Conservation (phyloP, 2,797 vertebrate species). For the Rhodeus uyekii region DNA sequence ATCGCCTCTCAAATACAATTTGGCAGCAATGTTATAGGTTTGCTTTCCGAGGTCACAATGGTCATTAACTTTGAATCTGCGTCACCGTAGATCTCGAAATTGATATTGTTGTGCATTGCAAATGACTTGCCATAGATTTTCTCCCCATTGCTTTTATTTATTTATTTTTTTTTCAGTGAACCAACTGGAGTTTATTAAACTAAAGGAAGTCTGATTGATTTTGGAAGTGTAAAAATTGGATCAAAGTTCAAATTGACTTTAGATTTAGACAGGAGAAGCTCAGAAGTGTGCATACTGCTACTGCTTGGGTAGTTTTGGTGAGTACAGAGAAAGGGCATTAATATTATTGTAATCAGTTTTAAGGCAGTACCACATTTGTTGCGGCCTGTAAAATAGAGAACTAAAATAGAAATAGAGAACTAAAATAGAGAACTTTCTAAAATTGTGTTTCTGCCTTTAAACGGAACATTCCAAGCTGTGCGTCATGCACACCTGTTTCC, state of each 20-base stretch:
- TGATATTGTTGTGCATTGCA: constrained; percentile 43
- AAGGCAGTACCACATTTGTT: background rate
- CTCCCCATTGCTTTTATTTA: constrained; percentile 15
- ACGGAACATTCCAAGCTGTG: background rate
- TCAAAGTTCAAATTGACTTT: constrained; percentile 38
- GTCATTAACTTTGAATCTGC: constrained; percentile 47
- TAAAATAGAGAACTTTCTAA: constrained; percentile 1
- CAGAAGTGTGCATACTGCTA: constrained; percentile 20
- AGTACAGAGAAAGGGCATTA: constrained; percentile 4
- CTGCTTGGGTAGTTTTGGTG: constrained; percentile 1
- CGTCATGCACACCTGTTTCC: background rate
- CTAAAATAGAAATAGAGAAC: too few relatives aligned
- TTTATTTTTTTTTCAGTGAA: background rate
- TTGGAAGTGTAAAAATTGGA: constrained; percentile 27
- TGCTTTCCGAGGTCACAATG: constrained; percentile 32
- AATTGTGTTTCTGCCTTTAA: constrained; percentile 25
- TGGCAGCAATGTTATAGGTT: constrained; percentile 27
- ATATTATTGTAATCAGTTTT: constrained; percentile 11
- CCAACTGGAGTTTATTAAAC: constrained; percentile 24
- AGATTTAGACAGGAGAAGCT: constrained; percentile 14
- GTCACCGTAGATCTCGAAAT: constrained; percentile 20
- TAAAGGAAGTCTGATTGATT: constrained; percentile 38
- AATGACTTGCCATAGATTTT: constrained; percentile 34
- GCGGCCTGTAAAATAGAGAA: background rate
- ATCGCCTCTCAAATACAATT: constrained; percentile 41